Percentiles rank a stretch among this genome's conserved stretches.
phyloP scores from a whole-genome alignment of 2,113 vertebrate genomes.

The Phaetusa simplex region DNA sequence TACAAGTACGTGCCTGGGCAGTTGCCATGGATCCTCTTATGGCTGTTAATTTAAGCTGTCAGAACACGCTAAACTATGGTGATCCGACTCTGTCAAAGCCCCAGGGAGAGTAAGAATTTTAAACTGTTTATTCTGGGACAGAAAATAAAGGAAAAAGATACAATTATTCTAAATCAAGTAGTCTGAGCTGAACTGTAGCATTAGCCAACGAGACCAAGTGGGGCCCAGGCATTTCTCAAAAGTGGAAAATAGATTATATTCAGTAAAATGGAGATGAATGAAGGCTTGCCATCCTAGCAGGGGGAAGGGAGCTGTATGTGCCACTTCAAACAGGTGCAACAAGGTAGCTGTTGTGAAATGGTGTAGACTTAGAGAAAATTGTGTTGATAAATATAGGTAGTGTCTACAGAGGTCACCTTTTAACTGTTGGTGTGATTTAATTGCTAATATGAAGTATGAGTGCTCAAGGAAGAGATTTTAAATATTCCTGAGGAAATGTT shows the following conservation, averaged over 20 bases:
- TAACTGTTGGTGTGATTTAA: background rate
- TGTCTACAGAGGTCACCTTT: background rate
- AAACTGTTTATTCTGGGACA: background rate
- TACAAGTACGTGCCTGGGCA: background rate
- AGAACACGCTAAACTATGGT: background rate
- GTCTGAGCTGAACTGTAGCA: background rate
- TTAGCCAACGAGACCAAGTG: background rate
- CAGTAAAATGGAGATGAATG: background rate
- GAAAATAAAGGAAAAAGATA: background rate
- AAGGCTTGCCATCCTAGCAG: rapidly evolving
- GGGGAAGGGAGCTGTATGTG: background rate
- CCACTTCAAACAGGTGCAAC: background rate
- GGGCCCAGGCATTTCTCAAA: background rate
- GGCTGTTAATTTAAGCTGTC: background rate
- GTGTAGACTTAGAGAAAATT: background rate
- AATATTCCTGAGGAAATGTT: background rate
- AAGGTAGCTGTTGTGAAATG: background rate
- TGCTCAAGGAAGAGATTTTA: background rate
- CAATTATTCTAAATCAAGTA: background rate
- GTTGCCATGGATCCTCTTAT: background rate
- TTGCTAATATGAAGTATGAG: background rate
- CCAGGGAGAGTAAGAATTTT: background rate
- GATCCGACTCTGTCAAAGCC: background rate
- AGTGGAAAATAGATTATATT: background rate
- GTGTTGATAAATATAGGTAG: background rate